These are phyloP conservation scores for Plectropomus leopardus DNA, from an alignment of 2,113 vertebrate genomes.

Conservation along the genomic window DNA sequence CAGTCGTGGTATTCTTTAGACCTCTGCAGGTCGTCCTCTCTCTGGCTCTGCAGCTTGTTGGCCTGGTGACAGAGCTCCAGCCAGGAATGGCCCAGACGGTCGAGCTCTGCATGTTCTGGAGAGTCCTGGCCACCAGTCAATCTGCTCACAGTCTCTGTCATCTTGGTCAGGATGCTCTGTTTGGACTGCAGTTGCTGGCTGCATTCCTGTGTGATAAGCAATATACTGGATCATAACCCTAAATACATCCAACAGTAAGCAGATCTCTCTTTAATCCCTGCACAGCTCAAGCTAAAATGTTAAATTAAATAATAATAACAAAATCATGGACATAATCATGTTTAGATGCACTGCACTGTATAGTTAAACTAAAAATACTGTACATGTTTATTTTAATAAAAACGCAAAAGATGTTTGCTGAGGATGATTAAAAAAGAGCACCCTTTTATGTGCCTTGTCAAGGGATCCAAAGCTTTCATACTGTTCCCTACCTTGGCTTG, in stretches of 20 bases:
- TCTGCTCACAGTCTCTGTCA: conserved; percentile 90
- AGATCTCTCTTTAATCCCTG: conserved; percentile 19
- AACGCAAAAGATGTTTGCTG: not conserved
- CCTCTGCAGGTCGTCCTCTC: conserved; percentile 92
- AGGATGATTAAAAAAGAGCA: not conserved
- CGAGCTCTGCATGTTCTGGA: conserved; percentile 91
- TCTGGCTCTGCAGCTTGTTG: conserved; percentile 87
- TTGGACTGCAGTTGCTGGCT: conserved; percentile 90
- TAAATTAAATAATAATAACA: conserved; percentile 2
- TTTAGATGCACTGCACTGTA: not conserved
- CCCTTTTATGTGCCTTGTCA: not conserved
- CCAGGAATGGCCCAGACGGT: conserved; percentile 91
- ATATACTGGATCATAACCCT: not conserved
- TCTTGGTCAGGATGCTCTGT: conserved; percentile 86
- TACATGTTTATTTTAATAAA: not conserved
- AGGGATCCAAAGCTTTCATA: not conserved
- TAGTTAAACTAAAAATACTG: not conserved
- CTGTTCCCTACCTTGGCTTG: conserved; percentile 90
- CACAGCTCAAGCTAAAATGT: not conserved
- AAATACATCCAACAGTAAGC: conserved; percentile 12
- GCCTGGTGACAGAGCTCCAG: conserved; percentile 92
- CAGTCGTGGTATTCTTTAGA: conserved; percentile 90
- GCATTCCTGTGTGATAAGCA: conserved; percentile 87
- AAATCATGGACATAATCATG: not conserved
- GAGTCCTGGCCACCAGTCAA: conserved; percentile 91